Evolutionary conservation across 2,113 vertebrate species (phyloP), one percentile per base, ranked within the genome.

Genomic region (Otis tarda): DNA sequence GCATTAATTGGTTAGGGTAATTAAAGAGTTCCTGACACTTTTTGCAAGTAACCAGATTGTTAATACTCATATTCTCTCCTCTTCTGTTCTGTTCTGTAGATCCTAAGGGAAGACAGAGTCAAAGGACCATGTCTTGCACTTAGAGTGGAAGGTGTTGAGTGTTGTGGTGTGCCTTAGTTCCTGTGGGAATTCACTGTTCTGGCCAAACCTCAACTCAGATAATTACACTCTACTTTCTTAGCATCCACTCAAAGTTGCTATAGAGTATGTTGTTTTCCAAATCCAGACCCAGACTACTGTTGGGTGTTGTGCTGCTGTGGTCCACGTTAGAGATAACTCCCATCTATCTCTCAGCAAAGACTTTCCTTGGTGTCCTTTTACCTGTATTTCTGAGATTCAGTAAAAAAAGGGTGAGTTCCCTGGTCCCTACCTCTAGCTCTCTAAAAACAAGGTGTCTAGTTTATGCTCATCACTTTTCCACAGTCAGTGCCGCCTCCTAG

Each of bases 11-110:
- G 83, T 89, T 65, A 60, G 39, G 78, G 93, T 94, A 95, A 96
- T 97, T 96, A 96, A 94, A 95, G 96, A 93, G 94, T 95, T 97
- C 96, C 92, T 82, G 86, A 82, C 83, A 87, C 41, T 95, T 95
- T 93, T 82, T 96, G 89, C 81, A 89, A 95, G 87, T 83, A 69
- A 76, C 86, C 0, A 2, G 61, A 84, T 69, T 91, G 91, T 84
- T 96, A 89, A 87, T 93, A 61, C 65, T 93, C 74, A 4, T 79
- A 49, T 57, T 92, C 87, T 87, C 63, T 96, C 77, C 86, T 92
- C 57, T 88, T 47, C 84, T 76, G 1, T 73, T 69, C 83, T 83
- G 57, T 81, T 83, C 83, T 35, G 75, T 74, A 94, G 94, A 93
- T 96, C 92, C 92, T 92, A 84, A 94, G 95, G 89, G 94, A 92